phyloP scores from a whole-genome alignment of 2,113 vertebrate genomes.

The Cettia cetti region DNA sequence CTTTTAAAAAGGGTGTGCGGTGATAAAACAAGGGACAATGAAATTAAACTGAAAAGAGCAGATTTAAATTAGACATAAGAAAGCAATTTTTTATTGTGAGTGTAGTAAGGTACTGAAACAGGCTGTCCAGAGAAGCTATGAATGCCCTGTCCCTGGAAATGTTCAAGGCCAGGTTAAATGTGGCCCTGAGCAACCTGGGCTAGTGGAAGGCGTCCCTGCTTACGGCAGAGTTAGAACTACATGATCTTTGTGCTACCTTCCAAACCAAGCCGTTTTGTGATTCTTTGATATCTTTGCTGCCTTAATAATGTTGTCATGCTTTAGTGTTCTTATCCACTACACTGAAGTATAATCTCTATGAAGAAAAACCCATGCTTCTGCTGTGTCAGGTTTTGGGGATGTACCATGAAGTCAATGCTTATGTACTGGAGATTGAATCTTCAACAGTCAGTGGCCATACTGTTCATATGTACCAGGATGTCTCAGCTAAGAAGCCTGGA shows the following conservation, averaged over 20 bases:
- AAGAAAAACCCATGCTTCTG: not conserved
- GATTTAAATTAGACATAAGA: not conserved
- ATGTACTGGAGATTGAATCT: not conserved
- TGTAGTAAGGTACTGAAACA: not conserved
- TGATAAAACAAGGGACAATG: not conserved
- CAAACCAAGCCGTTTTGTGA: not conserved
- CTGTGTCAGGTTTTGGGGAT: not conserved
- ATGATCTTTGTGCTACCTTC: not conserved
- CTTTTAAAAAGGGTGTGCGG: not conserved
- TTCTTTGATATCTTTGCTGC: not conserved
- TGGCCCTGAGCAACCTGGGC: not conserved
- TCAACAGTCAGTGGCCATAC: accelerated
- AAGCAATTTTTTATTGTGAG: not conserved
- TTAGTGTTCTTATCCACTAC: not conserved
- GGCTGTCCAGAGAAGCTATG: not conserved
- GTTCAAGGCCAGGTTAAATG: not conserved
- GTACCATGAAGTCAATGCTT: not conserved
- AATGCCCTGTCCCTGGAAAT: not conserved
- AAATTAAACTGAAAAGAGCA: not conserved
- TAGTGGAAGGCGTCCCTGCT: not conserved
- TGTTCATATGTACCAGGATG: not conserved
- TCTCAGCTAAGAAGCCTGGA: not conserved
- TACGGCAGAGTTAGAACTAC: not conserved
- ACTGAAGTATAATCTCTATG: not conserved
- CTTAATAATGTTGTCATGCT: not conserved